Evolutionary conservation across 2,888 invertebrate species (phyloP), one percentile per base, ranked within the genome.

Genomic region (Tenthredo livida): DNA sequence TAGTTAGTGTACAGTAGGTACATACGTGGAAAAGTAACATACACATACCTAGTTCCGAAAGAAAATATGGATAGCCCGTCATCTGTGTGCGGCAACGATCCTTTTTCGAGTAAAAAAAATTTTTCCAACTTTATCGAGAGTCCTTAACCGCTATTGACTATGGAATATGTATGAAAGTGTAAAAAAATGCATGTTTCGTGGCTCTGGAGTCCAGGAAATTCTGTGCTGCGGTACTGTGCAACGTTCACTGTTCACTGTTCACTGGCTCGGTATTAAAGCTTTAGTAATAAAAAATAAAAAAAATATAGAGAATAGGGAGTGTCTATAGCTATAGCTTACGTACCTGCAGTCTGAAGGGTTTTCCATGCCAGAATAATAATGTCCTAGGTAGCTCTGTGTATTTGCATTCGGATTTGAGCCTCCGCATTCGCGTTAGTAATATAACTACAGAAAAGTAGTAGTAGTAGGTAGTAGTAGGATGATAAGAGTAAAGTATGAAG

Each of bases 331-430:
- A 29, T 33, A 67, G 15, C 29, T n/a, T 9, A 12, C n/a, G n/a
- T 12, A 73, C 73, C n/a, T n/a, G n/a, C 21, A 43, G 73, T 15
- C 40, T 43, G 73, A 73, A 73, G 40, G 73, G 40, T 73, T 73
- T 73, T 73, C 73, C 73, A 73, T n/a, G 73, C 43, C 43, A 73
- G 40, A 43, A 73, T 73, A 73, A 73, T 73, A 73, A 73, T 43
- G 43, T 40, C 73, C 37, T 25, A 43, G 61, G 25, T 61, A 25
- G 29, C 17, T 37, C 43, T 43, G 43, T 43, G 43, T 73, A 73
- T 73, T 73, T 73, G 73, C 40, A 72, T 72, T 72, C 21, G 72
- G 40, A 73, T 73, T 73, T 43, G 21, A 43, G n/a, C 43, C 43
- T 7, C 67, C 33, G 43, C 43, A 43, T 40, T 73, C 73, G 40